phyloP scores from a whole-genome alignment of 2,113 vertebrate genomes.

The Cryptomyrus ogoouensis region DNA sequence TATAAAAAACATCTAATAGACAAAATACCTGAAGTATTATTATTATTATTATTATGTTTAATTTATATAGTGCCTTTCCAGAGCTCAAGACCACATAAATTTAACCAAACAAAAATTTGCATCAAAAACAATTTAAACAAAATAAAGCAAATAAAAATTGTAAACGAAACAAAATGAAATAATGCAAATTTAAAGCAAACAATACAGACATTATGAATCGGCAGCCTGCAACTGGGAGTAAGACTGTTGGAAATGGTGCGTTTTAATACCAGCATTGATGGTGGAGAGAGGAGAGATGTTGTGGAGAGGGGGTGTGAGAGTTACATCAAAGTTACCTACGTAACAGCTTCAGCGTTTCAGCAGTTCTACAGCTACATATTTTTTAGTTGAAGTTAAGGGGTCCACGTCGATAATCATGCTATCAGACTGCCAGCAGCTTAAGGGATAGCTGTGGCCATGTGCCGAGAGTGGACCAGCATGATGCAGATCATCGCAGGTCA shows the following conservation, averaged over 20 bases:
- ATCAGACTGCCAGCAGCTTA: not conserved
- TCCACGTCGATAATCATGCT: not conserved
- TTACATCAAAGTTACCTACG: not conserved
- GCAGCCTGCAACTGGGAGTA: not conserved
- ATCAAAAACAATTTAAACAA: too few species aligned
- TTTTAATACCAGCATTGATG: not conserved
- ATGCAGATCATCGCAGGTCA: not conserved
- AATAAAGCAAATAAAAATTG: too few species aligned
- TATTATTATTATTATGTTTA: not conserved
- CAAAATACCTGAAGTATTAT: not conserved
- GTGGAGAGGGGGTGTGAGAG: not conserved
- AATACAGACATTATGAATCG: not conserved
- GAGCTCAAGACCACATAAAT: not conserved
- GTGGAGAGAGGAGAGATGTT: not conserved
- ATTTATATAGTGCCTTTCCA: not conserved
- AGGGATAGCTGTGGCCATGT: not conserved
- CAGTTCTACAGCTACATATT: not conserved
- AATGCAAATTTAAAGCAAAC: not conserved
- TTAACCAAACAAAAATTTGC: too few species aligned
- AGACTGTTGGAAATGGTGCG: not conserved
- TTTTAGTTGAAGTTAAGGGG: not conserved
- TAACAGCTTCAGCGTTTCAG: not conserved
- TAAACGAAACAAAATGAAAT: not conserved
- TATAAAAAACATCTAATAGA: too few species aligned
- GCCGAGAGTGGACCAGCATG: not conserved